phyloP scores from a whole-genome alignment of 2,797 vertebrate species.

The Spinibarbus caldwelli region DNA sequence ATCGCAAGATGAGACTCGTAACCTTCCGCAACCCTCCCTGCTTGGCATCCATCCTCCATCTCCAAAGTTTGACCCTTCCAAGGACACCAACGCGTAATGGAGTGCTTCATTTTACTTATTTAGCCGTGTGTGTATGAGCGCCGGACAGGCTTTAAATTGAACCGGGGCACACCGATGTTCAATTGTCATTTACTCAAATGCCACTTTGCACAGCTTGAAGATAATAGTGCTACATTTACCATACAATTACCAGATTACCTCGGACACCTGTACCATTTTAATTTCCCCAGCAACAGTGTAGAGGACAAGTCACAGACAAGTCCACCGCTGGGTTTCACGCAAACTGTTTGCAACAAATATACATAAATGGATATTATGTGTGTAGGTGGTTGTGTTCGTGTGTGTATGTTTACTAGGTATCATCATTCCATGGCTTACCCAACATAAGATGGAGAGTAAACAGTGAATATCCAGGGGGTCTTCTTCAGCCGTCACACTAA shows the following conservation, averaged over 20 bases:
- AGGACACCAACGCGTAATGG: conserved; percentile 41
- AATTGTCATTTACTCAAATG: conserved; percentile 46
- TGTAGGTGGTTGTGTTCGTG: neutral
- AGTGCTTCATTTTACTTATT: conserved; percentile 47
- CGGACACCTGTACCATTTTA: conserved; percentile 44
- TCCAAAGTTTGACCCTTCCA: conserved; percentile 41
- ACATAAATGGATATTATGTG: conserved; percentile 21
- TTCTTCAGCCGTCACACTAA: conserved; percentile 73
- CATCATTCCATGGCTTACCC: conserved; percentile 71
- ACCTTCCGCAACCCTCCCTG: conserved; percentile 33
- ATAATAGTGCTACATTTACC: conserved; percentile 37
- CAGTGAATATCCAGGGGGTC: conserved; percentile 76
- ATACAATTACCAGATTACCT: conserved; percentile 48
- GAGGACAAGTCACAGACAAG: conserved; percentile 39
- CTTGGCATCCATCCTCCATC: conserved; percentile 42
- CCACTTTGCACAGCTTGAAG: conserved; percentile 41
- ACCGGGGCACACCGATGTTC: neutral
- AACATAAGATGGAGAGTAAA: conserved; percentile 74
- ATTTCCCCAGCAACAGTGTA: conserved; percentile 27
- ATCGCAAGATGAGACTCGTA: conserved; percentile 67
- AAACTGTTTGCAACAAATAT: conserved; percentile 26
- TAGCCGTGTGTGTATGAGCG: conserved; percentile 16
- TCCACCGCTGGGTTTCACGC: neutral
- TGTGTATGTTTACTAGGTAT: conserved; percentile 48
- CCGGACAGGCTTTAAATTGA: conserved; percentile 32